Evolutionary conservation across 1,140 invertebrate species (phyloP), one percentile per base, ranked within the genome.

Genomic region (Agrilus planipennis): DNA sequence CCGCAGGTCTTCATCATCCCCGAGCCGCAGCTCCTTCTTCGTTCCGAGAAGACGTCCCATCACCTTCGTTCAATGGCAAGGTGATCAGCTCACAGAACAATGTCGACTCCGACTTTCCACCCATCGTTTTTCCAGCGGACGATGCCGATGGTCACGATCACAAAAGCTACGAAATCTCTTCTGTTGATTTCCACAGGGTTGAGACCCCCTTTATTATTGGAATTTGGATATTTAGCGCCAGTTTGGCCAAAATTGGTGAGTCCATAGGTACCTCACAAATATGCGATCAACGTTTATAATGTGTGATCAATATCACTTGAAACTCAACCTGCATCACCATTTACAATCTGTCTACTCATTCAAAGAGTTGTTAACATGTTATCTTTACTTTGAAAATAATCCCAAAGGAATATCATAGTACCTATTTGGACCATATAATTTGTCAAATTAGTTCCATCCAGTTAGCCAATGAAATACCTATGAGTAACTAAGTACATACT

Each of bases 221-320:
- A 7, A 67, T 93, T 41, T 95, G 91, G 91, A 91, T 95, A 52
- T 82, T 95, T 50, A 88, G 88, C 51, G 89, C 89, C 15, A 90
- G 87, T 60, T 67, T 94, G 51, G 88, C 89, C 2, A 95, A 94
- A 77, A 93, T 94, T 56, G 89, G 91, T 94, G n/a, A n/a, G n/a
- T n/a, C n/a, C n/a, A n/a, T n/a, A n/a, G n/a, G n/a, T n/a, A n/a
- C n/a, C n/a, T n/a, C n/a, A n/a, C n/a, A n/a, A n/a, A n/a, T n/a
- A n/a, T n/a, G n/a, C n/a, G n/a, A n/a, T n/a, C n/a, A n/a, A n/a
- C n/a, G n/a, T n/a, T n/a, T n/a, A n/a, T n/a, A n/a, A n/a, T n/a
- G n/a, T n/a, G n/a, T n/a, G n/a, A n/a, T n/a, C n/a, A n/a, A n/a
- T n/a, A n/a, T n/a, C n/a, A n/a, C n/a, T n/a, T n/a, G n/a, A n/a